phyloP scores from a whole-genome alignment of 2,113 vertebrate genomes.

The Coptodon bakossiorum region DNA sequence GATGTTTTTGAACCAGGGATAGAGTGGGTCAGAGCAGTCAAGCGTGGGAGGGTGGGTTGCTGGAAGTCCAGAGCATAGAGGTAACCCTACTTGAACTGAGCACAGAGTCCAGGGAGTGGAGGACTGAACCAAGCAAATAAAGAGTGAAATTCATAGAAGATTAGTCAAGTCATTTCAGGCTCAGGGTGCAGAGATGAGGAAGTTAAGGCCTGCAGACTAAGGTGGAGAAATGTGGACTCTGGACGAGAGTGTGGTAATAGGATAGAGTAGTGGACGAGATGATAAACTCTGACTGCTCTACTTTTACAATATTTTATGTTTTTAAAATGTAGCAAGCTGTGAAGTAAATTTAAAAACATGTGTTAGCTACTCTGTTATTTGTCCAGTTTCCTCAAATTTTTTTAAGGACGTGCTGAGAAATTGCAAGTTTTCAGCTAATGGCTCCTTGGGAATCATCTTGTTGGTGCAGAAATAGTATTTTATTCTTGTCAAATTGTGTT shows the following conservation, averaged over 20 bases:
- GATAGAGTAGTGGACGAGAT: not conserved
- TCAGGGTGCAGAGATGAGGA: not conserved
- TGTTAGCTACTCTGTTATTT: not conserved
- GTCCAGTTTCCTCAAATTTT: not conserved
- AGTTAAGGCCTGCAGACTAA: not conserved
- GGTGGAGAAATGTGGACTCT: not conserved
- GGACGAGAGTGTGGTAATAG: not conserved
- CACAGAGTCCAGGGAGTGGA: not conserved
- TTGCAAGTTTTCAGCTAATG: not conserved
- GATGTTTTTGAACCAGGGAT: not conserved
- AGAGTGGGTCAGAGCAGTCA: not conserved
- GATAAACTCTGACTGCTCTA: not conserved
- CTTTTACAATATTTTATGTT: not conserved
- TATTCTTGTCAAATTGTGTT: not conserved
- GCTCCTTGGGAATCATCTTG: not conserved
- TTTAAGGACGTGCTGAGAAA: not conserved
- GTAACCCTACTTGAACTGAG: not conserved
- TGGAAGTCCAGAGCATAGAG: not conserved
- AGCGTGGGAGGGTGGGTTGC: not conserved
- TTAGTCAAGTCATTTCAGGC: not conserved
- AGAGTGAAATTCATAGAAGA: not conserved
- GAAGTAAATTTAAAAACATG: not conserved
- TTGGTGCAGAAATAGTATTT: not conserved
- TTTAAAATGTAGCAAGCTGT: not conserved
- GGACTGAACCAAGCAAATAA: not conserved